These are phyloP conservation scores for Aegithalos caudatus DNA, from an alignment of 2,113 vertebrate genomes.

Conservation along the genomic window DNA sequence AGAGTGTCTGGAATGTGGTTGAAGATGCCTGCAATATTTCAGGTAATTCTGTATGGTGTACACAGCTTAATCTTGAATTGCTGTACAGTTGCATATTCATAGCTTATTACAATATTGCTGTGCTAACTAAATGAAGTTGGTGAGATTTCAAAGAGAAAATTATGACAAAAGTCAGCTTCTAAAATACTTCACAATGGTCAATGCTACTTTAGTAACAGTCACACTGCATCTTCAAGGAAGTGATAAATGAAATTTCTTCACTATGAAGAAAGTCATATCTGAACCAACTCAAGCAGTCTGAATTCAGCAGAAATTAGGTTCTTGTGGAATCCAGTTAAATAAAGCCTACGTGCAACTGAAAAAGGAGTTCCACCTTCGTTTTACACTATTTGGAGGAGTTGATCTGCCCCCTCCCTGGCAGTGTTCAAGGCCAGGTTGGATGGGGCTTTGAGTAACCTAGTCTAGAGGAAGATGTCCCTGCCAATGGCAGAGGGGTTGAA, in stretches of 20 bases:
- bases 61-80: background rate
- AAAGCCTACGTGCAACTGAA: background rate
- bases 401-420: background rate
- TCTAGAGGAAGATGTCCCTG: background rate
- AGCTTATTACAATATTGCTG: background rate
- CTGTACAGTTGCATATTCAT: background rate
- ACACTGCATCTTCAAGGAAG: background rate
- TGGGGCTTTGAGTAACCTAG: background rate
- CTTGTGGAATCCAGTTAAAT: background rate
- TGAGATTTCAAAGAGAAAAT: background rate
- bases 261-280: background rate
- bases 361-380: background rate
- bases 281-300: background rate
- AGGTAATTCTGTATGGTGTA: conserved; percentile 56
- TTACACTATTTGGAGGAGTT: background rate
- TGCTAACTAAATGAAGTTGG: background rate
- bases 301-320: background rate
- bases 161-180: background rate
- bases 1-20: conserved; percentile 53
- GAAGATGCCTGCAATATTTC: conserved; percentile 68
- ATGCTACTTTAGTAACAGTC: background rate
- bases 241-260: background rate
- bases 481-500: background rate
- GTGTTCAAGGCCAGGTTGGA: background rate
- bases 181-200: background rate